Base-by-base conservation (phyloP, 1,140 invertebrate genomes). In the Lasaia peninsularis region DNA sequence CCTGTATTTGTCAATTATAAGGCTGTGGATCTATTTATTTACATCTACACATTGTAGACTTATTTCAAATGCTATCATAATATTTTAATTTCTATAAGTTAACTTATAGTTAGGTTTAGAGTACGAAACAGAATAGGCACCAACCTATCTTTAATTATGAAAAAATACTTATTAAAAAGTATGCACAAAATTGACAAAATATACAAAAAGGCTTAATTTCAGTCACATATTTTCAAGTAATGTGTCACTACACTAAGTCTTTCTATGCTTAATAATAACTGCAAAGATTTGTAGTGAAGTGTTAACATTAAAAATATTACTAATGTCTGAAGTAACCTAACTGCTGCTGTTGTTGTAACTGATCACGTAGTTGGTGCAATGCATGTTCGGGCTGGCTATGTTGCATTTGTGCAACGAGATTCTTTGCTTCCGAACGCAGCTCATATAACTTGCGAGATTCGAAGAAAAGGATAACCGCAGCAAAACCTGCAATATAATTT, bases 351-450 rank as follows among this genome's bases (percentile, higher is more conserved):
- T 87, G 82, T 40, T 88, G 78, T 80, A 91, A 67, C 89, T 91
- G 76, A 86, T 91, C 80, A 12, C 82, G 68, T 28, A 84, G 60
- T 58, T 88, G 79, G 18, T 86, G 74, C 40, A 86, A 53, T 0
- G 80, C 72, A 65, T 81, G 77, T 63, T 85, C 75, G 1, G 93
- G 92, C 57, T 88, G 84, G 53, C 76, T 83, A 60, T 95, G 93
- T 88, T 93, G 92, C 94, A 95, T 95, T 78, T 97, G 95, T 87
- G 95, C 94, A 0, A 97, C 94, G 7, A 97, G 90, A 86, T 96
- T 96, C 69, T 93, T 93, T 14, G 94, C 94, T 78, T 96, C 92
- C 52, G 92, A 91, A 21, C 95, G 92, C 52, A 93, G 80, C 67
- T 94, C 93, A 63, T 94, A 95, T 11, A 94, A 91, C 54, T 92